phyloP scores from a whole-genome alignment of 2,888 invertebrate species.

The Iselma pallidipennis region DNA sequence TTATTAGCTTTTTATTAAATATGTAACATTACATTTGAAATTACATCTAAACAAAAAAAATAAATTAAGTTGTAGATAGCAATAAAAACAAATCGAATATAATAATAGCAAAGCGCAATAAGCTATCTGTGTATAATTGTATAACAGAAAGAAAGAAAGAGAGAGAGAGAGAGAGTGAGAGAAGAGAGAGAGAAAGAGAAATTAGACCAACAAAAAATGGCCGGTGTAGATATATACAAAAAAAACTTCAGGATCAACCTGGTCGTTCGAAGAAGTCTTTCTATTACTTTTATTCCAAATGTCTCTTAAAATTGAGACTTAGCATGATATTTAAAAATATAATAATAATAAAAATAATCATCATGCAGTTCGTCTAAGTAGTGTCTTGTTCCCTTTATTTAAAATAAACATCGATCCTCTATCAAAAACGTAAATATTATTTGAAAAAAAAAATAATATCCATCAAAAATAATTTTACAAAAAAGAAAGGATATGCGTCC shows the following conservation, averaged over 20 bases:
- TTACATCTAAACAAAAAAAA: conserved; percentile 41
- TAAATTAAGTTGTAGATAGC: conserved; percentile 30
- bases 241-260: conserved; percentile 50
- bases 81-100: conserved; percentile 33
- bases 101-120: conserved; percentile 36
- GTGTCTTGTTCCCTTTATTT: conserved; percentile 41
- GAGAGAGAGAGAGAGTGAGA: conserved; percentile 26
- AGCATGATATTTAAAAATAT: conserved; percentile 20
- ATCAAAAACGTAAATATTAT: conserved; percentile 38
- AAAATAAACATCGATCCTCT: conserved; percentile 30
- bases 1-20: conserved; percentile 29
- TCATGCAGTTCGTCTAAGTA: conserved; percentile 31
- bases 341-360: conserved; percentile 37
- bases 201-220: conserved; percentile 44
- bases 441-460: conserved; percentile 15
- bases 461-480: neutral
- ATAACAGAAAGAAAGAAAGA: too few relatives aligned
- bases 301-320: conserved; percentile 9
- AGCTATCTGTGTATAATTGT: conserved; percentile 15
- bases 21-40: conserved; percentile 23
- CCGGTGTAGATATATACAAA: conserved; percentile 55
- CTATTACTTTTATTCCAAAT: conserved; percentile 15
- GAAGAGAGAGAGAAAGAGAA: conserved; percentile 25
- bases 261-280: conserved; percentile 52
- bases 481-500: conserved; percentile 43